phyloP scores from a whole-genome alignment of 2,888 invertebrate species.

The Hybos culiciformis region DNA sequence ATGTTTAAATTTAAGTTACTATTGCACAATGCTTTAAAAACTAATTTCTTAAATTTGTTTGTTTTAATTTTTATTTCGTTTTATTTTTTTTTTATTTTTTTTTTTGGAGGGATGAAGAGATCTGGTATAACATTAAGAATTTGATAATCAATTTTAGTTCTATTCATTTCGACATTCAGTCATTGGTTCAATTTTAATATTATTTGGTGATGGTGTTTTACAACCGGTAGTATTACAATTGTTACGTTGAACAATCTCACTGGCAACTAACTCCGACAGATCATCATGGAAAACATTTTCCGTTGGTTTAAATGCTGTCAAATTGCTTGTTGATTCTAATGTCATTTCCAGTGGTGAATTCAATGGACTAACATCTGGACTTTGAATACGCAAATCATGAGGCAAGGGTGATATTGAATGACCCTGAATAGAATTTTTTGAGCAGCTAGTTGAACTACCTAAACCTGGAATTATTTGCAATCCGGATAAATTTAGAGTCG shows the following conservation, averaged over 20 bases:
- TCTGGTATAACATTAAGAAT: too few species aligned
- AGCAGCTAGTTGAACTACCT: neutral
- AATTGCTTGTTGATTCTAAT: slow-evolving; percentile 43
- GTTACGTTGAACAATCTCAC: slow-evolving; percentile 9
- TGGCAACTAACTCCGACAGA: slow-evolving; percentile 37
- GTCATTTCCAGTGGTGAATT: slow-evolving; percentile 48
- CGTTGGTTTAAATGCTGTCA: slow-evolving; percentile 42
- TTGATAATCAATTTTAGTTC: slow-evolving; percentile 19
- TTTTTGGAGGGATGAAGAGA: too few species aligned
- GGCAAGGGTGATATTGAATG: slow-evolving; percentile 35
- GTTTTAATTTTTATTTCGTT: too few species aligned
- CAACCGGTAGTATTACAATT: slow-evolving; percentile 18
- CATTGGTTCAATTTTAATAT: slow-evolving; percentile 59
- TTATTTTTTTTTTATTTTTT: too few species aligned
- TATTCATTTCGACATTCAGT: slow-evolving; percentile 52
- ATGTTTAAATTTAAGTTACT: too few species aligned
- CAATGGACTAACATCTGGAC: slow-evolving; percentile 47
- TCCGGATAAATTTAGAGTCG: slow-evolving; percentile 20
- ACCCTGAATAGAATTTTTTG: neutral
- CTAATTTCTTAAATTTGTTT: too few species aligned
- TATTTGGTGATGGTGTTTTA: slow-evolving; percentile 41
- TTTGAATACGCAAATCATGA: slow-evolving; percentile 34
- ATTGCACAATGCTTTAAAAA: too few species aligned
- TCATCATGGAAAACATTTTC: slow-evolving; percentile 52
- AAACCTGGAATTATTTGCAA: slow-evolving; percentile 18